phyloP scores from a whole-genome alignment of 2,888 invertebrate genomes.

The Polyommatus icarus region DNA sequence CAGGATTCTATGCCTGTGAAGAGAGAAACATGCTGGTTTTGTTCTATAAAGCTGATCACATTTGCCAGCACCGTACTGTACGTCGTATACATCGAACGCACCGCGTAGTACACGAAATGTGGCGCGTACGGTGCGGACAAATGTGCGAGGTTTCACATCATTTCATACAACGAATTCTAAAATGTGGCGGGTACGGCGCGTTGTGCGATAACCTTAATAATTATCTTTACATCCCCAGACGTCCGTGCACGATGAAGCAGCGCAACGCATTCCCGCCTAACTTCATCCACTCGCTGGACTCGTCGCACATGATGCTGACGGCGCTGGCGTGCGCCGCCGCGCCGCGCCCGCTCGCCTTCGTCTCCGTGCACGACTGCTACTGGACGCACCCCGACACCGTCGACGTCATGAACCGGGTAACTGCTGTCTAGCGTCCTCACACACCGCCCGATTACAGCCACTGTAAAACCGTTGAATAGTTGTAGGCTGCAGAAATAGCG shows the following conservation, averaged over 20 bases:
- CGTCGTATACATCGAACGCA: no score
- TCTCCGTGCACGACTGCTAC: conserved; percentile 99
- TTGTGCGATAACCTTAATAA: background rate
- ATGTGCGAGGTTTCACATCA: no score
- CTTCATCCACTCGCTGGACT: conserved; percentile 99
- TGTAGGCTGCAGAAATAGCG: no score
- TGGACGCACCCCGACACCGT: conserved; percentile 98
- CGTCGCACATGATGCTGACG: conserved; percentile 99
- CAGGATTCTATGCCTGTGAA: no score
- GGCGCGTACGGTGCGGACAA: no score
- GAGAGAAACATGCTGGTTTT: no score
- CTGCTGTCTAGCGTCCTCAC: background rate
- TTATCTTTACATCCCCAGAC: conserved; percentile 61
- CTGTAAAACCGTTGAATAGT: conserved; percentile 56
- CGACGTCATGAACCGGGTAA: conserved; percentile 92
- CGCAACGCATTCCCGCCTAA: conserved; percentile 99
- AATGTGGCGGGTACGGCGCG: no score
- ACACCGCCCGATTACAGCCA: conserved; percentile 91
- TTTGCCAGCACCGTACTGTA: no score
- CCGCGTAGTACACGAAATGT: no score
- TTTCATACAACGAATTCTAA: no score
- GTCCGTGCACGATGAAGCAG: conserved; percentile 92
- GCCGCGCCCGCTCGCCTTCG: conserved; percentile 93
- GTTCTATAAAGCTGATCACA: background rate
- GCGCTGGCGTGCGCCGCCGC: conserved; percentile 91